Percentiles rank a stretch among this genome's conserved stretches.
Evolutionary conservation across 2,113 vertebrate species (phyloP).

Genomic region (Lasiurus cinereus): DNA sequence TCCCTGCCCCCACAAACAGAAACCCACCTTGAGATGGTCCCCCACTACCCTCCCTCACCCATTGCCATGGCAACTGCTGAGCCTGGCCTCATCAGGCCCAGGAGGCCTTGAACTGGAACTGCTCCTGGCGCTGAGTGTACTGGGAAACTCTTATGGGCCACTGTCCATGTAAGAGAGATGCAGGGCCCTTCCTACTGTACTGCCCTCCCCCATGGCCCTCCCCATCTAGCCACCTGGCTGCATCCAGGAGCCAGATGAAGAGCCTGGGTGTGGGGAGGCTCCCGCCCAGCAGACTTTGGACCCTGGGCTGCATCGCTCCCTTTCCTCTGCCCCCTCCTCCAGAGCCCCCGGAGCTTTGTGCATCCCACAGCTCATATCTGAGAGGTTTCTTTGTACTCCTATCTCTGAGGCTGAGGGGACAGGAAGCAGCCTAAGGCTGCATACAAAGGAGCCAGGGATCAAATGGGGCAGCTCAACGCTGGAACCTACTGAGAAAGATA

Average conservation of each 20-base stretch:
- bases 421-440: neutral
- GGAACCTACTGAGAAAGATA: neutral
- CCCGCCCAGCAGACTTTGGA: constrained; percentile 59
- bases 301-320: neutral
- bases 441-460: neutral
- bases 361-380: neutral
- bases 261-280: neutral
- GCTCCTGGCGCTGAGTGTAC: neutral
- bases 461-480: neutral
- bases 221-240: neutral
- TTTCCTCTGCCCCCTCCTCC: neutral
- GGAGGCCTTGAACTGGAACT: constrained; percentile 76
- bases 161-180: rapidly evolving
- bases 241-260: neutral
- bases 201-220: too few relatives aligned
- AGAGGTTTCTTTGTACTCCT: neutral
- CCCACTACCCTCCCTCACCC: neutral
- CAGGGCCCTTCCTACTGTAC: neutral
- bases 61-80: constrained; percentile 77
- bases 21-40: constrained; percentile 18
- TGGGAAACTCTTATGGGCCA: neutral
- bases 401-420: neutral
- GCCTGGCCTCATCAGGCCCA: constrained; percentile 39
- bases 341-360: neutral
- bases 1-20: neutral